These are phyloP conservation scores for Dolichomitus sp. DNA, from an alignment of 2,888 invertebrate species.

Conservation along the genomic window DNA sequence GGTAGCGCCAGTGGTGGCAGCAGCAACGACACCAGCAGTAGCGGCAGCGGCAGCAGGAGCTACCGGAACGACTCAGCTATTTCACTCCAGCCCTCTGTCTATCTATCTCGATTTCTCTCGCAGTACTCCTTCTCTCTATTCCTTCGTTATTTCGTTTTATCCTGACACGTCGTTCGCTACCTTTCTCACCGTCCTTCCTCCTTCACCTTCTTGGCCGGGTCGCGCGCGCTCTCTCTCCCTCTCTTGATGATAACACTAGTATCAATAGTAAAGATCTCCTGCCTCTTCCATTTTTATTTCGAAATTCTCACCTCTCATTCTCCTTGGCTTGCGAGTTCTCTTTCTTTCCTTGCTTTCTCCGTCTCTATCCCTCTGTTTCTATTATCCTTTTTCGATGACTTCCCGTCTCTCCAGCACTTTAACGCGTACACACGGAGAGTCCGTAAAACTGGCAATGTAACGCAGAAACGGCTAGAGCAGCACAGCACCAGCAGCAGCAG, in stretches of 20 bases:
- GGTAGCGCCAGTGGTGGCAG: slow-evolving; percentile 47
- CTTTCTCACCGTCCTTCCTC: slow-evolving; percentile 47
- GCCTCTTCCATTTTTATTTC: not conserved
- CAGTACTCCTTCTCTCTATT: slow-evolving; percentile 52
- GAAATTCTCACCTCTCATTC: not conserved
- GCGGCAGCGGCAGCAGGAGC: slow-evolving; percentile 49
- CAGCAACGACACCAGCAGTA: slow-evolving; percentile 48
- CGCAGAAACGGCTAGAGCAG: slow-evolving; percentile 25
- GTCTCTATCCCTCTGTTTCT: slow-evolving; percentile 35
- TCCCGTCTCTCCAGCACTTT: slow-evolving; percentile 48
- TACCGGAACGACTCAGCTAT: slow-evolving; percentile 49
- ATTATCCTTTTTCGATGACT: not conserved
- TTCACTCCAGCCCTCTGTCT: slow-evolving; percentile 47
- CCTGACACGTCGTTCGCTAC: slow-evolving; percentile 61
- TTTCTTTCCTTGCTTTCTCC: not conserved
- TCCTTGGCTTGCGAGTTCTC: not conserved
- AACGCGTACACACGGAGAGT: slow-evolving; percentile 39
- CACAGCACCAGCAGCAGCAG: slow-evolving; percentile 17
- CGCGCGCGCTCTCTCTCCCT: not conserved
- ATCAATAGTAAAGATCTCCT: slow-evolving; percentile 1
- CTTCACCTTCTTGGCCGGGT: slow-evolving; percentile 14
- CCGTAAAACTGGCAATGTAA: slow-evolving; percentile 27
- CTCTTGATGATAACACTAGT: slow-evolving; percentile 36
- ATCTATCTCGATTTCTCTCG: slow-evolving; percentile 46
- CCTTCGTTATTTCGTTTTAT: slow-evolving; percentile 57